Base-by-base conservation (phyloP, 2,888 invertebrate species). In the Germaria angustata region DNA sequence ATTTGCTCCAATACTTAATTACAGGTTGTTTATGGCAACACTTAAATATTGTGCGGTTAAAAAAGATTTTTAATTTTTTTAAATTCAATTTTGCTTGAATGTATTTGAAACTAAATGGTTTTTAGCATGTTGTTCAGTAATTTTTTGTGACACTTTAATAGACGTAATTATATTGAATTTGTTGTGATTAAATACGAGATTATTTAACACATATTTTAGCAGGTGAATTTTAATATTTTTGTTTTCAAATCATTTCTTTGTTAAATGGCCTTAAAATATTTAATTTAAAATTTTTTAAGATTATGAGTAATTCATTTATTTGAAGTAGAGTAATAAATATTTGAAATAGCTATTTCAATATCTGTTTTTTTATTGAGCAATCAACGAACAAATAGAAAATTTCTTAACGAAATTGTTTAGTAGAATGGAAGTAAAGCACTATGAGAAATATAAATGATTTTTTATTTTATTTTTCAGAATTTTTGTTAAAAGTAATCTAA, bases 91-190 rank as follows among this genome's bases (percentile, higher is more conserved):
- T n/a, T 20, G 53, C 9, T 44, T 17, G 1, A 66, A 59, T 13
- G 46, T 44, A 61, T 20, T 63, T 69, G n/a, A 75, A 80, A 57
- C 75, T 55, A 69, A 63, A 69, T 80, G 57, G 80, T 75, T 69
- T 69, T 68, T 68, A 36, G 53, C 68, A 75, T 75, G 75, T 68
- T 75, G 80, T 80, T 49, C 34, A 80, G 69, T 53, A 24, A 72
- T 61, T 22, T 78, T 41, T 82, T 69, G n/a, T 75, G 82, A 75
- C 75, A 78, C 71, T 75, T 82, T 82, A 82, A 82, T 82, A 59
- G 79, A 65, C 53, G 79, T 75, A 79, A 82, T 82, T 82, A 82
- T 79, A 75, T 71, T 57, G 65, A 79, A 51, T 57, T 72, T 61
- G 59, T 66, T 82, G 69, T 82, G 75, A 82, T 79, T 79, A 82